Base-by-base conservation (phyloP, 2,113 vertebrate species). In the Chionis minor region DNA sequence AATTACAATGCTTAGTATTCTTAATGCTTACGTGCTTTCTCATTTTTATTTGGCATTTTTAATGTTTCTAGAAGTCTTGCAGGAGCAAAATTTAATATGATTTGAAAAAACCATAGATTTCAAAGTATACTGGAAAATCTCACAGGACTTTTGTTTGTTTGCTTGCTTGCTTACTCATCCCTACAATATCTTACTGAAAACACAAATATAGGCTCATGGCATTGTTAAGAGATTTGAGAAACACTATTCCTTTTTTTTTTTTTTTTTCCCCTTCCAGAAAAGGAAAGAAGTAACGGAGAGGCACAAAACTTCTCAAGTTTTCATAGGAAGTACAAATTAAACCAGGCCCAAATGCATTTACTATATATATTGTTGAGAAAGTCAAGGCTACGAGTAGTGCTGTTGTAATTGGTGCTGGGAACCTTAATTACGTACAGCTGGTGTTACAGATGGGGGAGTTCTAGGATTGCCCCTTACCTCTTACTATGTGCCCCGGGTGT, bases 401-500 rank as follows among this genome's bases (percentile, higher is more conserved):
- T 54, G 32, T 30, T 2, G 5, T 3, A n/a, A 21, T 4, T 69
- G 42, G 21, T 47, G 42, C 23, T 66, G 30, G 30, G 30, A 59
- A 42, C 11, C 52, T 23, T 55, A 38, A 47, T 13, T 33, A 40
- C 22, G 49, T 40, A 30, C 12, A 67, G n/a, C 30, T 58, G 42
- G 12, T 1, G 1, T 69, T 35, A 44, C 3, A 1, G 44, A 20
- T 35, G 26, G 12, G 9, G 12, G 69, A 30, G 24, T 59, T 20
- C 10, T 32, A 42, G 30, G 15, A 26, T 8, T 59, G 8, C 9
- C 20, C 16, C 32, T 77, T 42, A 49, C n/a, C n/a, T 18, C 32
- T 49, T 58, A 22, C 38, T 35, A 14, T 24, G 21, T 14, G 14
- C 4, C 32, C 14, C 14, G 42, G 19, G 10, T 52, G 35, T 30